Evolutionary conservation across 92 coral and sea anemone genomes (phyloP).

Genomic region (Epizoanthus illoricatus): DNA sequence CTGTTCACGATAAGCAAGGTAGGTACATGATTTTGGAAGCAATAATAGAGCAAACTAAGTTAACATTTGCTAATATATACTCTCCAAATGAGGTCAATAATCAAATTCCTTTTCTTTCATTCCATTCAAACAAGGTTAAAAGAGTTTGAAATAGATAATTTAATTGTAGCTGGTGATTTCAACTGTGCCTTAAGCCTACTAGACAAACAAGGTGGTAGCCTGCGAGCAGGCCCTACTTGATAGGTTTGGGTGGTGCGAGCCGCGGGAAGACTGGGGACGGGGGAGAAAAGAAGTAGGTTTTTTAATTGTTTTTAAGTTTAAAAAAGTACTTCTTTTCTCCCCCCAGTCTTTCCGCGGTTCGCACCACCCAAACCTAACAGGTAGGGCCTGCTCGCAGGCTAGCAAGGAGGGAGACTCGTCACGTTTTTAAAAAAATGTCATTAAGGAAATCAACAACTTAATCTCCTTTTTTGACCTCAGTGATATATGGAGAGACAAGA

Average conservation of each 20-base stretch:
- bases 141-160: background rate
- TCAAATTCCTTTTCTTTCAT: conserved; percentile 5
- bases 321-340: no score
- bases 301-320: no score
- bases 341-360: no score
- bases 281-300: no score
- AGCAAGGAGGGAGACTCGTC: conserved; percentile 14
- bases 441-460: conserved; percentile 1
- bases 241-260: no score
- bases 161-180: conserved; percentile 22
- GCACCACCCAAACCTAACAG: no score
- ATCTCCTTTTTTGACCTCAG: background rate
- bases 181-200: background rate
- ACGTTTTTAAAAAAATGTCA: background rate
- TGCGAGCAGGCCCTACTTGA: no score
- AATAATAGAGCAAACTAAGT: background rate
- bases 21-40: conserved; percentile 1
- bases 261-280: no score
- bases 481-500: conserved; percentile 22
- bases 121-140: background rate
- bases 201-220: background rate
- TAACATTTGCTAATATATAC: conserved; percentile 18
- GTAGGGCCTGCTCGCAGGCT: no score
- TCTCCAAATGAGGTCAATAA: conserved; percentile 23
- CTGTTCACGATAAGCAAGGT: background rate